Evolutionary conservation across 2,888 invertebrate species (phyloP).

Genomic region (Aphidius colemani): DNA sequence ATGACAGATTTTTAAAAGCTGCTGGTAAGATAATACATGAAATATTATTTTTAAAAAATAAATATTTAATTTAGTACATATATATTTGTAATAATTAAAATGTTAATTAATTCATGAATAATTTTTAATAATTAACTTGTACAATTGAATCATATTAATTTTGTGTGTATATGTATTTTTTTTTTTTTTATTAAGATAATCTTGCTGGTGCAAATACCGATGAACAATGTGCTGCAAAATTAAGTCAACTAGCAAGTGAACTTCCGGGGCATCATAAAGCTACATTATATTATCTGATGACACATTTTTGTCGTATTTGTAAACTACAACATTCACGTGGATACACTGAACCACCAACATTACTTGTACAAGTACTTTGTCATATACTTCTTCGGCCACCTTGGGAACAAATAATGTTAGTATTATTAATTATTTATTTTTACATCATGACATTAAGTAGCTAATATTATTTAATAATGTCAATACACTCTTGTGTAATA

Average conservation of each 20-base stretch:
- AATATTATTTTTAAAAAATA: neutral
- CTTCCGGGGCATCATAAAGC: slow-evolving; percentile 70
- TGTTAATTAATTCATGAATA: slow-evolving; percentile 2
- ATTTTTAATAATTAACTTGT: neutral
- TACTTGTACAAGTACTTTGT: slow-evolving; percentile 73
- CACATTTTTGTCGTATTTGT: slow-evolving; percentile 74
- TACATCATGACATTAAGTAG: neutral
- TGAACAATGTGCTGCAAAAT: slow-evolving; percentile 64
- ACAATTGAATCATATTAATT: slow-evolving; percentile 3
- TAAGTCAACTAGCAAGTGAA: slow-evolving; percentile 65
- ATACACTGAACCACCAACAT: slow-evolving; percentile 69
- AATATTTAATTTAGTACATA: neutral
- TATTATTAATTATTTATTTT: slow-evolving; percentile 31
- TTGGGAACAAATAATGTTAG: slow-evolving; percentile 78
- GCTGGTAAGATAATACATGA: slow-evolving; percentile 53
- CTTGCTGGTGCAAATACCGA: slow-evolving; percentile 61
- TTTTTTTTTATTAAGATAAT: slow-evolving; percentile 7
- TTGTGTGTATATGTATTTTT: neutral
- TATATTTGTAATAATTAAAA: neutral
- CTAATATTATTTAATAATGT: too few relatives aligned
- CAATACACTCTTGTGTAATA: too few relatives aligned
- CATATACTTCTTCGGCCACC: slow-evolving; percentile 76
- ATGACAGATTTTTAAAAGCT: slow-evolving; percentile 71
- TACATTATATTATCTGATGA: slow-evolving; percentile 70
- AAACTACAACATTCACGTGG: slow-evolving; percentile 70